Evolutionary conservation across 1,140 invertebrate species (phyloP).

Genomic region (Drosophila repleta): DNA sequence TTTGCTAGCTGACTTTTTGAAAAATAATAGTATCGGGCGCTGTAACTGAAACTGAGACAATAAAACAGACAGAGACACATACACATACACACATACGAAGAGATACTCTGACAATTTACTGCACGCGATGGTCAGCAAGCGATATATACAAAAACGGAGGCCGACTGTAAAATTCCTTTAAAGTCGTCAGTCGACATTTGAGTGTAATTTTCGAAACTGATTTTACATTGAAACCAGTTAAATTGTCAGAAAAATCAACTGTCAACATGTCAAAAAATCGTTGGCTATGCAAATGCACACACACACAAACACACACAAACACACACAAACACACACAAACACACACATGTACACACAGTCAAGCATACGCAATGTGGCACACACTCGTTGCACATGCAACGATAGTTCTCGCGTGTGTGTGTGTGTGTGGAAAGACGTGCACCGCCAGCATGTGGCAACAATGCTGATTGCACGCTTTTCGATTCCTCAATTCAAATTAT

Average conservation of each 20-base stretch:
- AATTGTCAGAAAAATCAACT: slow-evolving; percentile 84
- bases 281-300: slow-evolving; percentile 77
- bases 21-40: slow-evolving; percentile 59
- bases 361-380: slow-evolving; percentile 5
- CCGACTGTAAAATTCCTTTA: slow-evolving; percentile 73
- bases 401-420: slow-evolving; percentile 7
- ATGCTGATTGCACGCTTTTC: slow-evolving; percentile 51
- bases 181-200: slow-evolving; percentile 72
- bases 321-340: slow-evolving; percentile 2
- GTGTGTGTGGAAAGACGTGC: slow-evolving; percentile 41
- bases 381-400: slow-evolving; percentile 3
- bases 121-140: slow-evolving; percentile 73
- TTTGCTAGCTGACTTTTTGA: slow-evolving; percentile 68
- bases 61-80: neutral
- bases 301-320: slow-evolving; percentile 6
- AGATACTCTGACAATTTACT: slow-evolving; percentile 63
- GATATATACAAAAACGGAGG: slow-evolving; percentile 27
- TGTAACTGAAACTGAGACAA: slow-evolving; percentile 34
- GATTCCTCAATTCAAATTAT: slow-evolving; percentile 57
- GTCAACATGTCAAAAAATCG: slow-evolving; percentile 84
- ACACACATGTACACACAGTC: neutral
- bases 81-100: slow-evolving; percentile 7
- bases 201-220: slow-evolving; percentile 83
- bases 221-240: slow-evolving; percentile 84
- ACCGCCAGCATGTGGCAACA: slow-evolving; percentile 39